Base-by-base conservation (phyloP, 2,113 vertebrate genomes). In the Takifugu flavidus region DNA sequence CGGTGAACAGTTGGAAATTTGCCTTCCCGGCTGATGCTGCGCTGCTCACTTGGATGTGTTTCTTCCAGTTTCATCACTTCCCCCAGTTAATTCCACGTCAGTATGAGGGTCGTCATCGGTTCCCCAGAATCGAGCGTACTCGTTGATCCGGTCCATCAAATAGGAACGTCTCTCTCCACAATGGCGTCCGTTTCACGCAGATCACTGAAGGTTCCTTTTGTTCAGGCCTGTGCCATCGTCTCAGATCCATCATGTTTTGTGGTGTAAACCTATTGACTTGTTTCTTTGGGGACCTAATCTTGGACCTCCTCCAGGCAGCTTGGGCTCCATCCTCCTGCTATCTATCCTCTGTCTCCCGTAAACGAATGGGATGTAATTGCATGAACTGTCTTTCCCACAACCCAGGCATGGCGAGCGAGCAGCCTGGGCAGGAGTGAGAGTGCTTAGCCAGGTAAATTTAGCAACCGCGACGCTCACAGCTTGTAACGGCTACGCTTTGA, bases 341-440 rank as follows among this genome's bases (percentile, higher is more conserved):
- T 78, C 82, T 77, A 86, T 85, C 78, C 78, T 79, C 75, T 69
- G 55, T 65, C 62, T 71, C 65, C 73, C 80, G 85, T 91, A 90
- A 91, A 89, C 90, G 86, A 88, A 79, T 78, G 83, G 90, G 90
- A 89, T 88, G 85, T 87, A 89, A 90, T 87, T 88, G 77, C 79
- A 82, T 78, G 76, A 86, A 87, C 79, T 85, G 82, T 77, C 84
- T 79, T 91, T 91, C 89, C 89, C 89, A 91, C 88, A 88, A 79
- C 79, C 77, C 13, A 1, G 59, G 60, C 62, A 65, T 62, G 44
- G 27, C 66, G 65, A 49, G 69, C 79, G 80, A 71, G 78, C 75
- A 60, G 14, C 25, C 31, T n/a, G 20, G 52, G 11, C 34, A 1
- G 34, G 34, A 54, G 74, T 73, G 67, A 82, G 75, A 82, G 71